Evolutionary conservation across 2,113 vertebrate genomes (phyloP), one percentile per base, ranked within the genome.

Genomic region (Perca flavescens): DNA sequence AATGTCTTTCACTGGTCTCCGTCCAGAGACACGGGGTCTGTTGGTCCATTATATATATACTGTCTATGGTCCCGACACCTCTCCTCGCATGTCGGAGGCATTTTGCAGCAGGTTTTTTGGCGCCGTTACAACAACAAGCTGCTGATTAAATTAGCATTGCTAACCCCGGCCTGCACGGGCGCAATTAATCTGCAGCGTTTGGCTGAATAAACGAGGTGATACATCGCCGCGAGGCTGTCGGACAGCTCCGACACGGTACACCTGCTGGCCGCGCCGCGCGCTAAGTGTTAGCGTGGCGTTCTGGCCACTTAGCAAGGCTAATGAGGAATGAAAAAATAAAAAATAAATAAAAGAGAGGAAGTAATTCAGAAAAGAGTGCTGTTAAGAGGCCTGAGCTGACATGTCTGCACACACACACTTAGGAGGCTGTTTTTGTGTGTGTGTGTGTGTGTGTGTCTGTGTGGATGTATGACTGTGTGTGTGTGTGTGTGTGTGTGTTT

Each of bases 71-170:
- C 25, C 25, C 25, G 25, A 25, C 25, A 53, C 19, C 80, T 43
- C 79, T 57, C n/a, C 75, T n/a, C 50, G 31, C 54, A 66, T 74
- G 70, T 71, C 2, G 25, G n/a, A 65, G 66, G 50, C 54, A 28
- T 73, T 78, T 5, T 79, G 25, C 72, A 73, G 83, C 83, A 61
- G 70, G 34, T 69, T 36, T 36, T 31, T 66, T 77, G 86, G 67
- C 79, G 3, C 19, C 6, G 58, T 31, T 11, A 72, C 82, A 64
- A 61, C 77, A 77, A 65, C 80, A 79, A 74, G 17, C 82, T 74
- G 36, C 83, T 94, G 93, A 95, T 94, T 95, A 95, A 93, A 95
- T 95, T 94, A 95, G 93, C 93, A 94, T 94, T 93, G 92, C 92
- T 93, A 92, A 94, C 89, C 85, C 79, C 31, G 16, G 74, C 73